Evolutionary conservation across 2,797 vertebrate genomes (phyloP).

Genomic region (Characodon lateralis): DNA sequence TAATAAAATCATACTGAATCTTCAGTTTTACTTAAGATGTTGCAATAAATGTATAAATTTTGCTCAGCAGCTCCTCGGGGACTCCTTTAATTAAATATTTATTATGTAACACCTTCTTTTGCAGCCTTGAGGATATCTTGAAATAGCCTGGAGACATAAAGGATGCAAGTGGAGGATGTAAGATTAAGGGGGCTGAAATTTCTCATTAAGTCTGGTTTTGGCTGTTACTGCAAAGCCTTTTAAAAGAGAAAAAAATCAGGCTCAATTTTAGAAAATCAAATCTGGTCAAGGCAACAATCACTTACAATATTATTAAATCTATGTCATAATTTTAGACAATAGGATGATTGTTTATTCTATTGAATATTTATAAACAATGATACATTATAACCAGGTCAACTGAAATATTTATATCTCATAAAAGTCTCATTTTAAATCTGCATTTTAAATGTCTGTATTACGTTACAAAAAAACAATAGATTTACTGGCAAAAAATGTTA

Average conservation of each 20-base stretch:
- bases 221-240: neutral
- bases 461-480: neutral
- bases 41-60: conserved; percentile 20
- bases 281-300: neutral
- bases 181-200: conserved; percentile 17
- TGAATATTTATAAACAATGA: neutral
- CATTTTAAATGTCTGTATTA: neutral
- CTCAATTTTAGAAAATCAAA: neutral
- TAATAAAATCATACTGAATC: conserved; percentile 1
- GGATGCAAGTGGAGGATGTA: conserved; percentile 6
- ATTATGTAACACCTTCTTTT: conserved; percentile 19
- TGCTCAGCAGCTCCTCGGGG: conserved; percentile 6
- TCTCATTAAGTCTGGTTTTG: neutral
- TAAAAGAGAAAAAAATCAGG: neutral
- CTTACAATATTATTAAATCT: neutral
- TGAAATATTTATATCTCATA: neutral
- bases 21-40: conserved; percentile 1
- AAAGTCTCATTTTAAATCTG: neutral
- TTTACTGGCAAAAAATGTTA: neutral
- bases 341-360: neutral
- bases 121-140: conserved; percentile 2
- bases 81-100: conserved; percentile 25
- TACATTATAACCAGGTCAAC: neutral
- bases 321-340: neutral
- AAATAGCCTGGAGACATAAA: conserved; percentile 21